Evolutionary conservation across 1,140 invertebrate species (phyloP).

Genomic region (Pectinophora gossypiella): DNA sequence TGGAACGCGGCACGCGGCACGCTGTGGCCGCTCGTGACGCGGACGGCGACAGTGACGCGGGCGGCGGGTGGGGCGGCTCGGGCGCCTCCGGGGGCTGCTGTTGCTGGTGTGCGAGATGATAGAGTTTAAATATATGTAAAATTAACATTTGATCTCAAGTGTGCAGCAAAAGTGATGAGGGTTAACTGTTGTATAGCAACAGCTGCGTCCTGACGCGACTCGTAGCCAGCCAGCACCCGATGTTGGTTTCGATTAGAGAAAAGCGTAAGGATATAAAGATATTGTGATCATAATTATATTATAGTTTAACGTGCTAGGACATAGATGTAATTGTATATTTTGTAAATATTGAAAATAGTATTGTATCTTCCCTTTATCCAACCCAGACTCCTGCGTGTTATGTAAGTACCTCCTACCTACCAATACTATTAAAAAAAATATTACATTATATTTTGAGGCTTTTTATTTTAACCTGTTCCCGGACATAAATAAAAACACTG

Average conservation of each 20-base stretch:
- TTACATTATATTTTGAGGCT: conserved; percentile 51
- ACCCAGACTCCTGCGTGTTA: conserved; percentile 76
- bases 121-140: conserved; percentile 68
- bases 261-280: conserved; percentile 67
- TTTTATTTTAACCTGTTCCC: conserved; percentile 29
- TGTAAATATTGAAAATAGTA: conserved; percentile 77
- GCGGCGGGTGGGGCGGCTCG: neutral
- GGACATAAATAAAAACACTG: neutral
- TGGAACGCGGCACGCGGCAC: neutral
- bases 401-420: conserved; percentile 77
- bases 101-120: conserved; percentile 62
- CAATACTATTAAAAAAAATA: conserved; percentile 77
- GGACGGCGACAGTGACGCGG: neutral
- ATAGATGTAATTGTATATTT: conserved; percentile 76
- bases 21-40: neutral
- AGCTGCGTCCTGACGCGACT: conserved; percentile 31
- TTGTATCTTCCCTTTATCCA: conserved; percentile 75
- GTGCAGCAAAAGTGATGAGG: conserved; percentile 70
- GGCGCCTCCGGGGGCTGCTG: conserved; percentile 34
- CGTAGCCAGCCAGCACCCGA: conserved; percentile 20
- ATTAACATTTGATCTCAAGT: conserved; percentile 74
- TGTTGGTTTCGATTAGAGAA: conserved; percentile 41
- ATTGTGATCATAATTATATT: conserved; percentile 76
- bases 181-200: conserved; percentile 54
- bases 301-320: conserved; percentile 66